A percentile compares a stretch with the other conserved stretches of the same genome.
These are phyloP conservation scores for Aeoliscus strigatus DNA, from an alignment of 2,797 vertebrate species.

Conservation along the genomic window DNA sequence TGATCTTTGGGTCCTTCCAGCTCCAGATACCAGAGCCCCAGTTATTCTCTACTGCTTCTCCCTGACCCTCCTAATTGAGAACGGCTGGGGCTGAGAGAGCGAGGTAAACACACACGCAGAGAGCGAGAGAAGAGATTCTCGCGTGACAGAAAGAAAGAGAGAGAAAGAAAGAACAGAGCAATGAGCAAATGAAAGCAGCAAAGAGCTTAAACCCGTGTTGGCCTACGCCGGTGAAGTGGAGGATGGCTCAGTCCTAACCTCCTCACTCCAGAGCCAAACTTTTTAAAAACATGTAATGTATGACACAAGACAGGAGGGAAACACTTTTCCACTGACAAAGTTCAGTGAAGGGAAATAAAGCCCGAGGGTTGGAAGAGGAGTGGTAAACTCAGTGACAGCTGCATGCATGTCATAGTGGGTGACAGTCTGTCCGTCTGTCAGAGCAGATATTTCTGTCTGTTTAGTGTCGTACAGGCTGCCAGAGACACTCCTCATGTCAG, in stretches of 20 bases:
- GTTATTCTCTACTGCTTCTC: constrained; percentile 67
- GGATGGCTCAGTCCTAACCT: constrained; percentile 25
- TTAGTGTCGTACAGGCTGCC: constrained; percentile 76
- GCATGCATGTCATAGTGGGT: constrained; percentile 71
- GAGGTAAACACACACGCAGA: constrained; percentile 31
- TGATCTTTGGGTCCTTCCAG: constrained; percentile 58
- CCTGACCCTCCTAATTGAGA: constrained; percentile 76
- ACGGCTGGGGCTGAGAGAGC: constrained; percentile 63
- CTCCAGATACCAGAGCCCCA: constrained; percentile 66
- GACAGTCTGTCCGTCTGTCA: constrained; percentile 74
- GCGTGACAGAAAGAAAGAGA: constrained; percentile 5
- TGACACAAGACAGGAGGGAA: constrained; percentile 3
- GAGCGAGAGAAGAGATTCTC: constrained; percentile 29
- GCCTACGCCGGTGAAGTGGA: constrained; percentile 31
- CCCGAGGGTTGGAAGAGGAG: constrained; percentile 38
- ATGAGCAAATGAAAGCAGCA: constrained; percentile 24
- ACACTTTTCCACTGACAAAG: constrained; percentile 7
- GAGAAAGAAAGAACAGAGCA: constrained; percentile 40
- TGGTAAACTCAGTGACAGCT: constrained; percentile 79
- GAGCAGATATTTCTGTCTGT: constrained; percentile 85
- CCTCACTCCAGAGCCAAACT: constrained; percentile 13
- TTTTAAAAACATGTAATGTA: constrained; percentile 15
- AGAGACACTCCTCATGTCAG: constrained; percentile 78
- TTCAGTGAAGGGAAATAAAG: constrained; percentile 29
- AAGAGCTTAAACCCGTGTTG: constrained; percentile 31